Base-by-base conservation (phyloP, 2,797 vertebrate genomes). In the Neostethus bicornis region DNA sequence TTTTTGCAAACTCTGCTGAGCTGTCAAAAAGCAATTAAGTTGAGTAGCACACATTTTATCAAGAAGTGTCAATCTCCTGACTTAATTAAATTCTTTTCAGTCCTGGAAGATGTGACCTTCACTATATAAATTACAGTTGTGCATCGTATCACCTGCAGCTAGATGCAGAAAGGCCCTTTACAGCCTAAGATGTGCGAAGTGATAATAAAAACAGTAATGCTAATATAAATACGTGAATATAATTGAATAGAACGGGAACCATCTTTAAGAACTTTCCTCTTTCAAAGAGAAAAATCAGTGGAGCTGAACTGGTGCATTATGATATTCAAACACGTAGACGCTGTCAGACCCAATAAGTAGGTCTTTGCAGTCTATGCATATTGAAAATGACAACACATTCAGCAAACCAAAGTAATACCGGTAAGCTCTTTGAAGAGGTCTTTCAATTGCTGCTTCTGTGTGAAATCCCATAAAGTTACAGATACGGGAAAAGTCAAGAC, bases 1-100 rank as follows among this genome's bases (percentile, higher is more conserved):
- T 83, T 85, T 85, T 78, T 90, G 89, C 88, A 83, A 85, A 86
- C 82, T 87, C 81, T 70, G 87, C 86, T 13, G 69, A 87, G 75
- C 84, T 92, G 90, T 92, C 90, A 91, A 75, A 90, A 91, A 89
- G 87, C 88, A 90, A 91, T 92, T 91, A 91, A 79, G 66, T 77
- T 85, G 88, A 91, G 85, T 87, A 82, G 80, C 86, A 77, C 79
- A 79, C 64, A 71, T 86, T 90, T 89, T 85, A 89, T 89, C 79
- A 76, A 87, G 86, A 90, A 85, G 85, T 90, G 90, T 89, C 89
- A 87, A 87, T 87, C 73, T 74, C 64, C 51, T 32, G 34, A 81
- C 82, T 89, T 90, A 89, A 91, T 91, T 91, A 89, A 85, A 88
- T 89, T 85, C 71, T 64, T 66, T 71, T 79, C 42, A 20, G 74